Evolutionary conservation across 2,113 vertebrate species (phyloP), one percentile per base, ranked within the genome.

Genomic region (Furnarius figulus): DNA sequence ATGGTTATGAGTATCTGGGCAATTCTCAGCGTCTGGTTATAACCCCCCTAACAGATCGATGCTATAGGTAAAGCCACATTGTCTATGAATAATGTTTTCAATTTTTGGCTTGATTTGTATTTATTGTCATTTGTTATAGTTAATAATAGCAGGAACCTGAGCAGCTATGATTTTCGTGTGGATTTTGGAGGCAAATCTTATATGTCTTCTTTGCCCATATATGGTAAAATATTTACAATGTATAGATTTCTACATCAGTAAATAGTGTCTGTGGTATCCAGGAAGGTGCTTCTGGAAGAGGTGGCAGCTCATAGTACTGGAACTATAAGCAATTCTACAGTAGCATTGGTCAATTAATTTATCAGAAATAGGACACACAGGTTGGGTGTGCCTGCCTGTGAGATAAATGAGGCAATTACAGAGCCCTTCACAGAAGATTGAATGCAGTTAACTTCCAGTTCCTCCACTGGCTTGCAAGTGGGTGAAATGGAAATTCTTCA

Each of bases 1-100:
- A 99, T 28, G 99, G 99, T 47, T 99, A 99, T 23, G 99, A 99
- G 85, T 99, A 99, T 85, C 97, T 99, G 94, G 99, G 99, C 13
- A 99, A 99, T 97, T 99, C 99, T 5, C 94, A 96, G 0, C 98
- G 99, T 16, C 98, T 99, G 88, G 99, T 99, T 94, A 99, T 99
- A 94, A 99, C 99, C 3, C 99, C 98, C 0, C 98, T 99, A 47
- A 99, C 99, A 8, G 99, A 99, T 96, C 97, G 99, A 87, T 99
- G 99, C 96, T 99, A 99, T 37, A 99, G 99, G 99, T 99, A 86
- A 91, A 77, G 31, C 30, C 27, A 27, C 11, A 1, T 37, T 66
- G 39, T 47, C 46, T 70, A 3, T 46, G 61, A 91, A 52, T 25
- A 74, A 74, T 4, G 3, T 13, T 40, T 68, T 59, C 30, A 14